phyloP scores from a whole-genome alignment of 2,888 invertebrate genomes.

The Lomographa bimaculata region DNA sequence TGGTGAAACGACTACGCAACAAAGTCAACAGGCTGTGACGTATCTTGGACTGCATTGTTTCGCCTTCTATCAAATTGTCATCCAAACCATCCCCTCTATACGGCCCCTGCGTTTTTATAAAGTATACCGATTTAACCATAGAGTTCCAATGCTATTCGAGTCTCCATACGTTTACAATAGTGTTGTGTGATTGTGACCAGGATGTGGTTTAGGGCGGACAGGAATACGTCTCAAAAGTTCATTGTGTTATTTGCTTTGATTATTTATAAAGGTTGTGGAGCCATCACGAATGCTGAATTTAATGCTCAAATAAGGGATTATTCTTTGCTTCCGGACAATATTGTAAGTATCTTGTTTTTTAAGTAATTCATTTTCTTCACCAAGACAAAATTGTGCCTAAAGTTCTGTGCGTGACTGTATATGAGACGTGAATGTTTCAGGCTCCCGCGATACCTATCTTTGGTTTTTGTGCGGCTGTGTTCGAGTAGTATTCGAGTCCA shows the following conservation, averaged over 20 bases:
- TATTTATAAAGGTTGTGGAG: slow-evolving; percentile 33
- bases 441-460: no score
- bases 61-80: slow-evolving; percentile 70
- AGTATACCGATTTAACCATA: slow-evolving; percentile 46
- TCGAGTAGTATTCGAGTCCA: no score
- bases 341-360: slow-evolving; percentile 47
- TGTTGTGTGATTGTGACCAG: slow-evolving; percentile 21
- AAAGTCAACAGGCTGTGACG: slow-evolving; percentile 69
- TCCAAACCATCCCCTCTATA: slow-evolving; percentile 59
- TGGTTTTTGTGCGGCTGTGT: no score
- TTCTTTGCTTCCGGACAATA: slow-evolving; percentile 45
- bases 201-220: slow-evolving; percentile 35
- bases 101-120: slow-evolving; percentile 61
- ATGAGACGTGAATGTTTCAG: no score
- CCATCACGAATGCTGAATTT: slow-evolving; percentile 53
- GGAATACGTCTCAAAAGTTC: slow-evolving; percentile 20
- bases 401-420: no score
- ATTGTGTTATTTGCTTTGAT: slow-evolving; percentile 26
- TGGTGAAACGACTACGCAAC: slow-evolving; percentile 75
- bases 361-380: no score
- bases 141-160: slow-evolving; percentile 24
- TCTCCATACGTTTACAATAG: slow-evolving; percentile 9
- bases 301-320: slow-evolving; percentile 63
- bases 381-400: no score
- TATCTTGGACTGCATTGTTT: slow-evolving; percentile 70